Percentiles rank a stretch among this genome's conserved stretches.
These are phyloP conservation scores for Sipha maydis DNA, from an alignment of 2,888 invertebrate genomes.

Conservation along the genomic window DNA sequence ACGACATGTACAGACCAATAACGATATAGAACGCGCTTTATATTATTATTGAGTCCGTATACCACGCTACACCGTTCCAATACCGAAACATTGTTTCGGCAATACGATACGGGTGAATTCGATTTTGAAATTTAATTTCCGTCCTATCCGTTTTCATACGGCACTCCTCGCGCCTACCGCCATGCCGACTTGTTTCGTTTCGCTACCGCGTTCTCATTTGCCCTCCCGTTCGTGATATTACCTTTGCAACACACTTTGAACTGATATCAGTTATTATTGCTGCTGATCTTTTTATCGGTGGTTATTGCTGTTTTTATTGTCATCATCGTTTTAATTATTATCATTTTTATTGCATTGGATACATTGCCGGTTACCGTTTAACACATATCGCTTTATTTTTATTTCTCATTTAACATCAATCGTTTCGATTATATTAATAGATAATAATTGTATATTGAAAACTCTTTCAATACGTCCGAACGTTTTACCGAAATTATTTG, in stretches of 20 bases:
- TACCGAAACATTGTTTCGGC: slow-evolving; percentile 40
- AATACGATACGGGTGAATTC: slow-evolving; percentile 41
- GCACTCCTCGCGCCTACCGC: neutral
- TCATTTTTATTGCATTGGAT: neutral
- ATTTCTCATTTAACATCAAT: neutral
- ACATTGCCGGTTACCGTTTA: neutral
- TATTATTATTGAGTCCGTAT: slow-evolving; percentile 9
- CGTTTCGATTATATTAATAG: neutral
- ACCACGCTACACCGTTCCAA: neutral
- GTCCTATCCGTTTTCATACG: neutral
- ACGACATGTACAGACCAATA: neutral
- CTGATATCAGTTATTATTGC: slow-evolving; percentile 14
- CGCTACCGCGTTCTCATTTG: neutral
- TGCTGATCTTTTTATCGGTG: neutral
- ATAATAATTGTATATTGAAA: neutral
- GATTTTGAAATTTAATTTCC: slow-evolving; percentile 60
- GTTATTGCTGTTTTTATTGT: neutral
- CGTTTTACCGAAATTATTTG: neutral
- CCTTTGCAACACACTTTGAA: neutral
- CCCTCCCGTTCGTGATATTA: neutral
- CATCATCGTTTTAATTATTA: neutral
- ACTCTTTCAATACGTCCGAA: neutral
- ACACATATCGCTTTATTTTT: neutral
- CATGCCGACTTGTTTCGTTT: slow-evolving; percentile 1
- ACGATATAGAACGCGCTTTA: neutral